Base-by-base conservation (phyloP, 2,113 vertebrate genomes). In the Brachionichthys hirsutus region DNA sequence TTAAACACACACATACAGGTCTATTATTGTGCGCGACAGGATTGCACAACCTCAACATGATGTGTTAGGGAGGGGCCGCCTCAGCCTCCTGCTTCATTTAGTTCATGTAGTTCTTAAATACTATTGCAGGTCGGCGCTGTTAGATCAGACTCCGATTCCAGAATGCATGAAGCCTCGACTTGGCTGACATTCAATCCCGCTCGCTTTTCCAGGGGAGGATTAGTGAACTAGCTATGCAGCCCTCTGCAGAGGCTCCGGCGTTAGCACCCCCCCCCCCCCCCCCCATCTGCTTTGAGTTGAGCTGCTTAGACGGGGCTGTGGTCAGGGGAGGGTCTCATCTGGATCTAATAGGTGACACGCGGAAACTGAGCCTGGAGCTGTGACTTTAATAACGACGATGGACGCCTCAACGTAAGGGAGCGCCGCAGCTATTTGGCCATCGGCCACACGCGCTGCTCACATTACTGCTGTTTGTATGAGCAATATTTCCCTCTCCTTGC, bases 321-420 rank as follows among this genome's bases (percentile, higher is more conserved):
- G 71, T 77, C 63, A 44, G 50, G 55, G 72, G 62, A 62, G 62
- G 75, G 20, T 67, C 77, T 88, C 85, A 87, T 89, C 84, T 88
- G 84, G 83, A 84, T 85, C 77, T 73, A 80, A 89, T 89, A 83
- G 70, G 75, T 67, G 83, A 81, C 81, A 67, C 86, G 83, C 80
- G 77, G 68, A 86, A 87, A 82, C 83, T 54, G 59, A 86, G 77
- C 73, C 71, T n/a, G n/a, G n/a, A n/a, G n/a, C n/a, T n/a, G 38
- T 62, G 55, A 70, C 42, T 49, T 74, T 67, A 12, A 58, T 35
- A 65, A 57, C 17, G 9, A 0, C 52, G 62, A 56, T n/a, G 5
- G 38, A 18, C 0, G 50, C 15, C 24, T 61, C 56, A 50, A 44
- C 48, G 54, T 14, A 10, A 3, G 19, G 20, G 44, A 59, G 38